A percentile compares a stretch with the other conserved stretches of the same genome.
These are phyloP conservation scores for Varecia variegata DNA, from an alignment of 2,797 vertebrate genomes.

Conservation along the genomic window DNA sequence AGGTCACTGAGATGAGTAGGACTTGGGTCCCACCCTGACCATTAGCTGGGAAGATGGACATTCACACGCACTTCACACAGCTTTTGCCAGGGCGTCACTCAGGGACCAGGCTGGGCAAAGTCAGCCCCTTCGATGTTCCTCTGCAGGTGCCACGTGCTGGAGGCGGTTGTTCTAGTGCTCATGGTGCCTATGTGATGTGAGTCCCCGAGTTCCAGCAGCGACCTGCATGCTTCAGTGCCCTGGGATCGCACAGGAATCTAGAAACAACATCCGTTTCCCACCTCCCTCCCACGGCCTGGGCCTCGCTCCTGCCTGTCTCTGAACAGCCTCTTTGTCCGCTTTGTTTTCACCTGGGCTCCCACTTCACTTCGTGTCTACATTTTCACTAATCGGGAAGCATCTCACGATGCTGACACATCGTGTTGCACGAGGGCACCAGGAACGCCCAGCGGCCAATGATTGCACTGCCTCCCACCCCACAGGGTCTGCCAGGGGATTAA, in stretches of 20 bases:
- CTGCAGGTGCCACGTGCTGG: neutral
- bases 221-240: rapidly evolving
- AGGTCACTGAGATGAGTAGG: neutral
- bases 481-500: neutral
- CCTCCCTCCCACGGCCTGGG: rapidly evolving
- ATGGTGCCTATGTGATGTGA: neutral
- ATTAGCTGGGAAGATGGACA: neutral
- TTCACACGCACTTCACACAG: neutral
- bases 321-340: neutral
- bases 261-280: neutral
- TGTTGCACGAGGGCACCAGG: neutral
- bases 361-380: neutral
- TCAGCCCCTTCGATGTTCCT: neutral
- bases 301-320: neutral
- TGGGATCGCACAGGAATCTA: neutral
- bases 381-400: neutral
- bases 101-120: neutral
- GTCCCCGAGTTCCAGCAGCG: neutral
- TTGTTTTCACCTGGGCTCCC: neutral
- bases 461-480: neutral
- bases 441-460: neutral
- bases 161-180: neutral
- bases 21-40: no score
- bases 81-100: neutral
- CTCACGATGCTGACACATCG: neutral